phyloP scores from a whole-genome alignment of 2,888 invertebrate species.

The Scaptodrosophila latifasciaeformis region DNA sequence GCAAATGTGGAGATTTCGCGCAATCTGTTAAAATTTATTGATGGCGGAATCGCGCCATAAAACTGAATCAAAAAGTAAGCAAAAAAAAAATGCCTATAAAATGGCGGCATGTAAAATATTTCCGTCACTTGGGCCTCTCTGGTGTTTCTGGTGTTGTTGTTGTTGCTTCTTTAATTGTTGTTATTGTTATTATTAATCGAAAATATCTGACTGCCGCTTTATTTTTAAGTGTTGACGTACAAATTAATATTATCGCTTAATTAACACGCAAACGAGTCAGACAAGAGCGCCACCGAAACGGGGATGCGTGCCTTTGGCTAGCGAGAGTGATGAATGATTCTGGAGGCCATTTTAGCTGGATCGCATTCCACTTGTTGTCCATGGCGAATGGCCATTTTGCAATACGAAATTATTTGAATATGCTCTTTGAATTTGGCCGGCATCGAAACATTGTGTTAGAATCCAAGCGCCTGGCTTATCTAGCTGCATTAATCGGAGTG shows the following conservation, averaged over 20 bases:
- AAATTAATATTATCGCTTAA: conserved; percentile 75
- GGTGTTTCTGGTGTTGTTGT: too few species aligned
- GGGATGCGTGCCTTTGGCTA: conserved; percentile 7
- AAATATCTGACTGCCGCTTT: conserved; percentile 46
- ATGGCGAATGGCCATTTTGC: conserved; percentile 1
- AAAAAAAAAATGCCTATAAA: conserved; percentile 43
- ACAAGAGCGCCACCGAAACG: background rate
- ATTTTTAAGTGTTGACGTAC: conserved; percentile 73
- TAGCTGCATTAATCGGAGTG: conserved; percentile 58
- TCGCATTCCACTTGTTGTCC: conserved; percentile 1
- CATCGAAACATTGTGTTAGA: too few species aligned
- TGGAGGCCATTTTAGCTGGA: too few species aligned
- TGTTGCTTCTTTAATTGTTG: conserved; percentile 28
- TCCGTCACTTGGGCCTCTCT: too few species aligned
- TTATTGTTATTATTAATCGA: conserved; percentile 64
- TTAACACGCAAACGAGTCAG: conserved; percentile 54
- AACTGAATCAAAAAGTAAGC: conserved; percentile 24
- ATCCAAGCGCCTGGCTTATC: conserved; percentile 41
- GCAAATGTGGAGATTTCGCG: conserved; percentile 52
- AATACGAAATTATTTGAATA: too few species aligned
- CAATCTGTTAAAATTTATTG: conserved; percentile 67
- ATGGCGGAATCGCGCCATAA: background rate
- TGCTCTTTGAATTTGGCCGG: too few species aligned
- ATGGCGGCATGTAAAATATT: conserved; percentile 41
- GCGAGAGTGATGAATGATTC: conserved; percentile 26